Evolutionary conservation across 2,797 vertebrate species (phyloP).

Genomic region (Coracias cyanogaster): DNA sequence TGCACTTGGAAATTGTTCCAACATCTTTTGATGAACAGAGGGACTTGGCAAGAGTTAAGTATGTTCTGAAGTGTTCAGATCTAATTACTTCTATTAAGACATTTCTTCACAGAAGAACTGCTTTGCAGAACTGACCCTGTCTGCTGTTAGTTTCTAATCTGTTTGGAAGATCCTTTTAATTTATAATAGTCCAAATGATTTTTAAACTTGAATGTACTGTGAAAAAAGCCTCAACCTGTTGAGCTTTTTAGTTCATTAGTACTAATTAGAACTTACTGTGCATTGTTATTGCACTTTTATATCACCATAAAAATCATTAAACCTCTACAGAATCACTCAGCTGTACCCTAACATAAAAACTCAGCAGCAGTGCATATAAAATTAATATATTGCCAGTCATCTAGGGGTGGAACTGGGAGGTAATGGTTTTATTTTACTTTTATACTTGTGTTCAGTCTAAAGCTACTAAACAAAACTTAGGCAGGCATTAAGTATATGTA

Average conservation of each 20-base stretch:
- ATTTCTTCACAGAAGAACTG: not conserved
- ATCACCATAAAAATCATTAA: constrained; percentile 10
- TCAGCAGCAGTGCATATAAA: not conserved
- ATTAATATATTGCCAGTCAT: not conserved
- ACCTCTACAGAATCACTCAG: not conserved
- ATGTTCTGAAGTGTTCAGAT: not conserved
- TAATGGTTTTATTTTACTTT: not conserved
- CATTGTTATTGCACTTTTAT: not conserved
- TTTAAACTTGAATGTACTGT: not conserved
- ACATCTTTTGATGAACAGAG: not conserved
- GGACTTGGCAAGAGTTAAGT: not conserved
- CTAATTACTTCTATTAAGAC: not conserved
- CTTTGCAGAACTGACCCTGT: not conserved
- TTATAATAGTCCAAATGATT: not conserved
- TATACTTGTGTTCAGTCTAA: not conserved
- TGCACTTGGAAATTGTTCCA: not conserved
- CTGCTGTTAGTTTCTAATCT: not conserved
- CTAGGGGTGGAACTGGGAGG: not conserved
- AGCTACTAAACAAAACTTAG: not conserved
- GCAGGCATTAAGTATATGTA: not conserved
- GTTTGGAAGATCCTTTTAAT: not conserved
- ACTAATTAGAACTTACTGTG: constrained; percentile 14
- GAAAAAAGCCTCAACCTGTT: not conserved
- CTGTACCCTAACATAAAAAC: not conserved
- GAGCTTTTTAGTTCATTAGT: not conserved